Conservation (phyloP, 1,140 invertebrate species). For the Drosophila micromelanica region DNA sequence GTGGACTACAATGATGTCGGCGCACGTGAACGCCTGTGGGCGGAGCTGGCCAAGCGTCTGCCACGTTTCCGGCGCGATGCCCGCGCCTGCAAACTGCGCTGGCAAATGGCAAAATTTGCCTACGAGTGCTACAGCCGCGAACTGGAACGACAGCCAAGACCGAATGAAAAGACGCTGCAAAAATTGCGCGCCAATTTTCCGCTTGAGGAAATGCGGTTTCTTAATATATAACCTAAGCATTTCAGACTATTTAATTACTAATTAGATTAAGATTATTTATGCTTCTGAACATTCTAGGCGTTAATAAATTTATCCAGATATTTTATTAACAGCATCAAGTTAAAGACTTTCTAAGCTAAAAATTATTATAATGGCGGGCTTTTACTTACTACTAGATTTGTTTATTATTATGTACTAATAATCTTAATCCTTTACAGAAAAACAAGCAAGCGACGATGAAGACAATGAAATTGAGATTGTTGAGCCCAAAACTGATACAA, state of each 20-base stretch:
- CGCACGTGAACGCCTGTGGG: slow-evolving; percentile 67
- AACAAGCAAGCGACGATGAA: slow-evolving; percentile 83
- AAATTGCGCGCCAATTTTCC: slow-evolving; percentile 70
- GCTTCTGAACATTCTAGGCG: slow-evolving; percentile 24
- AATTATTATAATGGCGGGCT: background rate
- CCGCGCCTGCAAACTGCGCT: slow-evolving; percentile 64
- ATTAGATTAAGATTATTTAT: slow-evolving; percentile 30
- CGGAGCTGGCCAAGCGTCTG: slow-evolving; percentile 62
- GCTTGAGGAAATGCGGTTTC: slow-evolving; percentile 73
- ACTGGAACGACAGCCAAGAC: slow-evolving; percentile 47
- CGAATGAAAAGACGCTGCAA: slow-evolving; percentile 63
- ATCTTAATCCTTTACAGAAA: slow-evolving; percentile 53
- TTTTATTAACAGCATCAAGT: slow-evolving; percentile 2
- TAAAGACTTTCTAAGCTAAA: background rate
- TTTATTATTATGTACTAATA: background rate
- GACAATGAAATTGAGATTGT: slow-evolving; percentile 84
- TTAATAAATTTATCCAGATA: slow-evolving; percentile 32
- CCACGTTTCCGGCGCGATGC: slow-evolving; percentile 70
- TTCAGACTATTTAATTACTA: background rate
- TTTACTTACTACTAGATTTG: background rate
- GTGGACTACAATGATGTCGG: slow-evolving; percentile 68
- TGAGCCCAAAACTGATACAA: slow-evolving; percentile 80
- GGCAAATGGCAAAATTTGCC: slow-evolving; percentile 78
- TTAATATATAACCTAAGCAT: slow-evolving; percentile 49
- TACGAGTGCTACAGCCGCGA: slow-evolving; percentile 74